Conservation (phyloP, 2,888 invertebrate species). For the Leucania comma region DNA sequence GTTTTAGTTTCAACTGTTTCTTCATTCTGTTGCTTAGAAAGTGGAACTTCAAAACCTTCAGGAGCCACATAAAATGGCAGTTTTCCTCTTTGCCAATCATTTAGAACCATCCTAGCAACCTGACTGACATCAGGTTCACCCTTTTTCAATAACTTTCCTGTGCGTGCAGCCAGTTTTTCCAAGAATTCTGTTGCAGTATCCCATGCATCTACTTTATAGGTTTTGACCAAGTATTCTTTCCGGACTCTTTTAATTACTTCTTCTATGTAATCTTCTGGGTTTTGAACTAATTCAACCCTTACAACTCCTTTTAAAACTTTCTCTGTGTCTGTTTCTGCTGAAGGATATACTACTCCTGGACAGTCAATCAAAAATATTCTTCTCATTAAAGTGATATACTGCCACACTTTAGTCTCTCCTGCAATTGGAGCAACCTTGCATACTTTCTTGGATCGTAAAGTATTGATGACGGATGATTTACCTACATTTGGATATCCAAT, state of each 20-base stretch:
- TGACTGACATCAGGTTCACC: conserved; percentile 98
- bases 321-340: conserved; percentile 98
- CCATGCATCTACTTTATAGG: conserved; percentile 97
- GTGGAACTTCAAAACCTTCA: conserved; percentile 94
- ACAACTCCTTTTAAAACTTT: conserved; percentile 99
- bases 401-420: conserved; percentile 99
- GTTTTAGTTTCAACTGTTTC: conserved; percentile 65
- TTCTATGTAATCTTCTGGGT: conserved; percentile 98
- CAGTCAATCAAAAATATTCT: conserved; percentile 99
- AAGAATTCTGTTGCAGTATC: conserved; percentile 96
- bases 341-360: conserved; percentile 99
- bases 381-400: conserved; percentile 99
- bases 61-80: conserved; percentile 98
- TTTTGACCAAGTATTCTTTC: conserved; percentile 96
- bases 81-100: conserved; percentile 99
- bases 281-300: conserved; percentile 97
- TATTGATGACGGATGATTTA: conserved; percentile 99
- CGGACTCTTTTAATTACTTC: conserved; percentile 96
- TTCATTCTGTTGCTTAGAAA: conserved; percentile 83
- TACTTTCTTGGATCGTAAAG: conserved; percentile 98
- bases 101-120: conserved; percentile 98
- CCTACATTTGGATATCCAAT: conserved; percentile 99
- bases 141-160: conserved; percentile 97
- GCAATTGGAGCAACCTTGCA: conserved; percentile 99
- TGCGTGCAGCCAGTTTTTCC: conserved; percentile 96